Evolutionary conservation across 2,113 vertebrate genomes (phyloP).

Genomic region (Mesitornis unicolor): DNA sequence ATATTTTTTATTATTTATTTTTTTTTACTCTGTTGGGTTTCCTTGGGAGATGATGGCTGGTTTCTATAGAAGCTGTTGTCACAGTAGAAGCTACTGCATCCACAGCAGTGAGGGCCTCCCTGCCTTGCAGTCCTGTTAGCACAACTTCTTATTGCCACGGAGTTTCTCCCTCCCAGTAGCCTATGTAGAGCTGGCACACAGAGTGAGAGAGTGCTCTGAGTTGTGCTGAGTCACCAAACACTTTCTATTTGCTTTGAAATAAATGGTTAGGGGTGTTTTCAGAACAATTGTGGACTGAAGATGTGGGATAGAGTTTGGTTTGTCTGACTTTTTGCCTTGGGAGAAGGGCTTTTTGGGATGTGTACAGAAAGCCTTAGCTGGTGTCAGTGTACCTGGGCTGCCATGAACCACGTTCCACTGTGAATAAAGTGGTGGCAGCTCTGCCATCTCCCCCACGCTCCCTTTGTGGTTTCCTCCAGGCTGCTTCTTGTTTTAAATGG

Average conservation of each 20-base stretch:
- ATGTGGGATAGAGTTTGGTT: not conserved
- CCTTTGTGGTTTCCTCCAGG: not conserved
- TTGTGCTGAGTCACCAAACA: fast-evolving
- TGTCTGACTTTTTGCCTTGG: not conserved
- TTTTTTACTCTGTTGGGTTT: not conserved
- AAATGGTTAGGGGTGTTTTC: not conserved
- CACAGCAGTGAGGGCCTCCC: fast-evolving
- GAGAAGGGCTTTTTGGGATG: not conserved
- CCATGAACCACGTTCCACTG: not conserved
- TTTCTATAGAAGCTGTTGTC: not conserved
- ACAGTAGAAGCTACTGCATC: not conserved
- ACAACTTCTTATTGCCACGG: not conserved
- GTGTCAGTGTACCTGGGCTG: not conserved
- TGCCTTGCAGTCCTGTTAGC: not conserved
- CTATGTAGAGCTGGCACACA: not conserved
- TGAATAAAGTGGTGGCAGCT: not conserved
- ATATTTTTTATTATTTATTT: not conserved
- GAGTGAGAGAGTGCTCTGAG: not conserved
- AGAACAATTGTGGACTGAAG: not conserved
- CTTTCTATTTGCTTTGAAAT: not conserved
- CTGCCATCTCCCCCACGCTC: not conserved
- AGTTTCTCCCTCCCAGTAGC: not conserved
- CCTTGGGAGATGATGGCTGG: not conserved
- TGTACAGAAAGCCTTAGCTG: not conserved
- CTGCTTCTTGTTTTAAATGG: not conserved